A percentile compares a stretch with the other conserved stretches of the same genome.
These are phyloP conservation scores for Tupiocoris notatus DNA, from an alignment of 2,888 invertebrate species.

Conservation along the genomic window DNA sequence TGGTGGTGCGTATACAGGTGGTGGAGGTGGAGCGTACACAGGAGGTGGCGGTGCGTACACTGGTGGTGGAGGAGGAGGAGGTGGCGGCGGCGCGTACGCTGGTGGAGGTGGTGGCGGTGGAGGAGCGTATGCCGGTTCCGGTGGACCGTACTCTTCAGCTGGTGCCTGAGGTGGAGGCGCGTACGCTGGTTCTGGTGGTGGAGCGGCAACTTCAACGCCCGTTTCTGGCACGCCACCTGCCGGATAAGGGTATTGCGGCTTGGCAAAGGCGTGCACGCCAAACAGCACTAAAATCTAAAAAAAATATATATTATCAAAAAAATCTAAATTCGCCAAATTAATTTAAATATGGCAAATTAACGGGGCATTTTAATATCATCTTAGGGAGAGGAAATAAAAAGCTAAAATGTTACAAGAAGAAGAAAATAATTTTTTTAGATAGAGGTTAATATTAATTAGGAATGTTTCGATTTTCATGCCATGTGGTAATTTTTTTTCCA, in stretches of 20 bases:
- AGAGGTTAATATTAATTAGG: not conserved
- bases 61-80: constrained; percentile 29
- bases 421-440: not conserved
- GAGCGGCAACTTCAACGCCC: constrained; percentile 12
- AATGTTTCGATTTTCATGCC: not conserved
- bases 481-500: too few relatives aligned
- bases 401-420: not conserved
- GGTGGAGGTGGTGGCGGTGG: constrained; percentile 18
- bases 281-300: constrained; percentile 23
- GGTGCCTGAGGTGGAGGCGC: constrained; percentile 4
- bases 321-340: too few relatives aligned
- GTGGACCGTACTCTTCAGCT: too few relatives aligned
- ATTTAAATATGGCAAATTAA: too few relatives aligned
- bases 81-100: not conserved
- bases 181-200: not conserved
- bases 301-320: not conserved
- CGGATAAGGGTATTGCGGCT: constrained; percentile 26
- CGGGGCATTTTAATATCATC: too few relatives aligned
- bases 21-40: constrained; percentile 10
- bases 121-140: constrained; percentile 4
- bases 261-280: constrained; percentile 8
- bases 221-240: constrained; percentile 12
- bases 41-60: constrained; percentile 29
- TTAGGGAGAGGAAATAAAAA: too few relatives aligned
- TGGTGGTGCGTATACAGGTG: constrained; percentile 17